Base-by-base conservation (phyloP, 2,888 invertebrate species). In the Bombyx huttoni region DNA sequence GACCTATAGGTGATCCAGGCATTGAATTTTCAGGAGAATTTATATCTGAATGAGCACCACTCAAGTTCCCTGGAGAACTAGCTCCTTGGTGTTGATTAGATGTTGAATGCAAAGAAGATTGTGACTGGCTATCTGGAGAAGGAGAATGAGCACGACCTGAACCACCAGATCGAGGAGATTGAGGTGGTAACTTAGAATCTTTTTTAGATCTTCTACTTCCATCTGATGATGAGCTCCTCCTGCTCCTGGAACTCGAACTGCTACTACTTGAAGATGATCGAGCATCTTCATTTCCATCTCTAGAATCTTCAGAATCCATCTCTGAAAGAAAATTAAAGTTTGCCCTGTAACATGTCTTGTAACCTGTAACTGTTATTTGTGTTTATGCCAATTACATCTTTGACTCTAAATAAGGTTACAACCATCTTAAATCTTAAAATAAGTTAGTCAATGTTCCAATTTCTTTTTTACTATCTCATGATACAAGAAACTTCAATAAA, bases 231-330 rank as follows among this genome's bases (percentile, higher is more conserved):
- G 88, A 82, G 61, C 85, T 84, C 56, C 79, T 70, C 57, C 81
- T 69, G 63, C 87, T 86, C 57, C 85, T 77, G 49, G 86, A 87
- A 62, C 80, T 81, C 55, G 87, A 79, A 62, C 88, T 88, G 77
- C 87, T 87, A 71, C 86, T 85, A 73, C 86, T 86, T 56, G 88
- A 83, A 61, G 89, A 81, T 60, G 87, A 78, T 54, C 73, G 78
- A 62, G 72, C 76, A 73, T 81, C 74, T 63, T 78, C 74, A 64
- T 70, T 67, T 63, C 79, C 89, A 80, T 90, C 90, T 64, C 85
- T 81, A 58, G 91, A 91, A 73, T 91, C 91, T 75, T 91, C 91
- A 14, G 91, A 91, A 74, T 91, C 91, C 91, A 91, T 91, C 64
- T 74, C 88, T 89, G 84, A 56, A 78, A 81, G 68, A 59, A 77